Percentiles rank a stretch among this genome's conserved stretches.
Evolutionary conservation across 2,888 invertebrate genomes (phyloP).

Genomic region (Tineola bisselliella): DNA sequence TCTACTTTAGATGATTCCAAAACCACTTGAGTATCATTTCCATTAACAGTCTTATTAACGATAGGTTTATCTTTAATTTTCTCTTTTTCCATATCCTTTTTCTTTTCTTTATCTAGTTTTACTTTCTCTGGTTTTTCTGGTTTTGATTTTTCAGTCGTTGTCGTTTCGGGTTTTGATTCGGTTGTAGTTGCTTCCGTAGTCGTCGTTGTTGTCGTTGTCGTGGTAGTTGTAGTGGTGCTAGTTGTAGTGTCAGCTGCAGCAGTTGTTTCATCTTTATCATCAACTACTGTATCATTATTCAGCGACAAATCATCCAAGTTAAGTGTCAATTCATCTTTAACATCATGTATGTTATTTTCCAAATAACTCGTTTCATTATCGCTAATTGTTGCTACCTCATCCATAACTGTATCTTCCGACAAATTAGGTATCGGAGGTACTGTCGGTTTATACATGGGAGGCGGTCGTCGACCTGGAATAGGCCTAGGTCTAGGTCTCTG

Average conservation of each 20-base stretch:
- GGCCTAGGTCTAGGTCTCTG: conserved; percentile 70
- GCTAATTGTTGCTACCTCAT: conserved; percentile 28
- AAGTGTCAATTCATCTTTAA: conserved; percentile 22
- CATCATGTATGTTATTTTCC: conserved; percentile 45
- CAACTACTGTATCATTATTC: conserved; percentile 24
- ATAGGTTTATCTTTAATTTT: conserved; percentile 25
- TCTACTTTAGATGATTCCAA: conserved; percentile 43
- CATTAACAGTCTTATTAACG: conserved; percentile 25
- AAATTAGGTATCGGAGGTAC: conserved; percentile 54
- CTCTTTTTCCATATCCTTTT: conserved; percentile 49
- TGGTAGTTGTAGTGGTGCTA: conserved; percentile 25
- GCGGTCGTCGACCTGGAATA: conserved; percentile 59
- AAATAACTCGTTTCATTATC: conserved; percentile 50
- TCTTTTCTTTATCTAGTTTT: conserved; percentile 39
- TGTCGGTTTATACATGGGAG: conserved; percentile 71
- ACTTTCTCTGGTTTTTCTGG: conserved; percentile 24
- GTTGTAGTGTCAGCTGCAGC: conserved; percentile 28
- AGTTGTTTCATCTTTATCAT: conserved; percentile 30
- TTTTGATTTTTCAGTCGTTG: conserved; percentile 14
- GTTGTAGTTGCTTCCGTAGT: conserved; percentile 10
- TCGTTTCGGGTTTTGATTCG: conserved; percentile 22
- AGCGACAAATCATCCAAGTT: conserved; percentile 24
- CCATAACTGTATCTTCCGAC: conserved; percentile 30
- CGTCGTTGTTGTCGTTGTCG: conserved; percentile 21
- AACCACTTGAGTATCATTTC: conserved; percentile 29